Conservation (phyloP, 2,888 invertebrate genomes). For the Trichogramma evanescens region DNA sequence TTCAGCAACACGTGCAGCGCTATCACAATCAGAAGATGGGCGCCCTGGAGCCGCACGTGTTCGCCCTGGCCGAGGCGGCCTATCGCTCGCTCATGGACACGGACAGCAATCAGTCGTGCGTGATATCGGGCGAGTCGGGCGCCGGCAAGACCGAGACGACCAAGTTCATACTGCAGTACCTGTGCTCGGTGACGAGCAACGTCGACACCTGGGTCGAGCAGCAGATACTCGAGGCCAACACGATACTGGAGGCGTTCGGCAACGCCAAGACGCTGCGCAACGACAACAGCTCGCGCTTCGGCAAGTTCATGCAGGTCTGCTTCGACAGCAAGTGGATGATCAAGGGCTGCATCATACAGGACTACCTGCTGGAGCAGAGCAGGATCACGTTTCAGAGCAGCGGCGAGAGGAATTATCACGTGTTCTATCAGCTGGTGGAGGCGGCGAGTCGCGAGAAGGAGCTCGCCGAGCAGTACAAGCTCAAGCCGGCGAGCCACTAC, state of each 20-base stretch:
- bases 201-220: slow-evolving; percentile 91
- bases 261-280: slow-evolving; percentile 90
- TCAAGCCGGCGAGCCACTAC: slow-evolving; percentile 70
- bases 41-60: slow-evolving; percentile 77
- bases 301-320: slow-evolving; percentile 93
- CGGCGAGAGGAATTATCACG: slow-evolving; percentile 84
- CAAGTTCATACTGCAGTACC: slow-evolving; percentile 82
- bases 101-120: slow-evolving; percentile 68
- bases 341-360: slow-evolving; percentile 84
- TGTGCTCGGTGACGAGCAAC: slow-evolving; percentile 79
- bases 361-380: slow-evolving; percentile 84
- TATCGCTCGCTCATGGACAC: slow-evolving; percentile 66
- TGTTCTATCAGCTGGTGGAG: slow-evolving; percentile 84
- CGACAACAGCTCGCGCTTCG: slow-evolving; percentile 88
- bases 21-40: slow-evolving; percentile 80
- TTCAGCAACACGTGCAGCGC: slow-evolving; percentile 72
- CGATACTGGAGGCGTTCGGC: slow-evolving; percentile 86
- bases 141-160: slow-evolving; percentile 93
- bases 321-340: slow-evolving; percentile 84
- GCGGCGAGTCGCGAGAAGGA: slow-evolving; percentile 76
- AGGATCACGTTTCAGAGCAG: slow-evolving; percentile 84
- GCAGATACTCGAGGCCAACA: slow-evolving; percentile 89
- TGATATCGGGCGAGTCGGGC: slow-evolving; percentile 88
- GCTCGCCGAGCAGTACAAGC: slow-evolving; percentile 64
- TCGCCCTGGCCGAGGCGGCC: slow-evolving; percentile 84